Percentiles rank a stretch among this genome's conserved stretches.
Conservation (phyloP, 2,113 vertebrate species). For the Condylura cristata region DNA sequence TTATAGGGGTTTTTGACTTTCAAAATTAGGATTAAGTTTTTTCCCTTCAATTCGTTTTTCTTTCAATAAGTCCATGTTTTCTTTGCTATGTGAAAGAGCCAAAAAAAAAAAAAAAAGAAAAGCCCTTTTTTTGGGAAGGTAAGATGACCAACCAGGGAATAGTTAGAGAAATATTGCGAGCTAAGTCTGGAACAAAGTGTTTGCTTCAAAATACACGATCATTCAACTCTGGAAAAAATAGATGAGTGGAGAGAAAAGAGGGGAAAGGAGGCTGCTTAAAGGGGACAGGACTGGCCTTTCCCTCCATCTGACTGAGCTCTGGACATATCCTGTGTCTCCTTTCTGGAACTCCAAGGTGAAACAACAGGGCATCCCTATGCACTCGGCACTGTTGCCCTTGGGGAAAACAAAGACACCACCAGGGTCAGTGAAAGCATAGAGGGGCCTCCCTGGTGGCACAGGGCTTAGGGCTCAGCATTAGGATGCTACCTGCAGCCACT, state of each 20-base stretch:
- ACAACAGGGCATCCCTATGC: background rate
- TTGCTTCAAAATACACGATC: background rate
- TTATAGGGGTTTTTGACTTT: background rate
- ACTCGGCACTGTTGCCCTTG: accelerated
- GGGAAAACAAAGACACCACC: background rate
- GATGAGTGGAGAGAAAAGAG: background rate
- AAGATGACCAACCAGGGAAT: background rate
- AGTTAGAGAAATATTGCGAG: background rate
- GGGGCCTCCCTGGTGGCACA: too few species aligned
- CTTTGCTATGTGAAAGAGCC: background rate
- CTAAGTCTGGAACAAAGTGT: background rate
- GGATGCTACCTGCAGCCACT: too few species aligned
- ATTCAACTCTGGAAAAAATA: background rate
- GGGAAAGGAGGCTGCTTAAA: background rate
- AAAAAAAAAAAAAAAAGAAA: background rate
- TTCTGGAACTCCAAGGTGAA: background rate
- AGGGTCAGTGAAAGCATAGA: background rate
- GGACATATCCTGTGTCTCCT: background rate
- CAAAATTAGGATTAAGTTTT: background rate
- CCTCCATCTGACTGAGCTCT: background rate
- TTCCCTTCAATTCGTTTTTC: slow-evolving; percentile 30
- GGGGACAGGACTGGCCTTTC: background rate
- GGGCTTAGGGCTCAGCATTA: too few species aligned
- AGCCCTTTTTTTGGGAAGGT: background rate
- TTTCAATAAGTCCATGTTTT: background rate